Percentiles rank a stretch among this genome's conserved stretches.
phyloP scores from a whole-genome alignment of 2,888 invertebrate genomes.

The Xestia rhomboidea region DNA sequence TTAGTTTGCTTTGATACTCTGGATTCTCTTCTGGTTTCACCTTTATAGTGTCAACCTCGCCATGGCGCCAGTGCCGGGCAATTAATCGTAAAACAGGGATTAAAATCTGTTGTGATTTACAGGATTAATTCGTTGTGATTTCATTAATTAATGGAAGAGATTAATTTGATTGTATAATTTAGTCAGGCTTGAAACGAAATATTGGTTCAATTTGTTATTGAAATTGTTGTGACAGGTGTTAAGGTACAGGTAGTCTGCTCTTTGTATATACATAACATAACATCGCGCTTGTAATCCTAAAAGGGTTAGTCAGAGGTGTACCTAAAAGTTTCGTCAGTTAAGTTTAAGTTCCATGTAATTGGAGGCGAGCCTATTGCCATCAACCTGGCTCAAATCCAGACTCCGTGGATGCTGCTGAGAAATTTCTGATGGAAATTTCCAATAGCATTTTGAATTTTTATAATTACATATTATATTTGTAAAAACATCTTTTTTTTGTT shows the following conservation, averaged over 20 bases:
- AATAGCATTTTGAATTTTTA: too few relatives aligned
- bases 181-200: background rate
- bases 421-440: too few relatives aligned
- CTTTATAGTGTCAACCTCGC: background rate
- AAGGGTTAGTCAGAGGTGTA: too few relatives aligned
- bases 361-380: too few relatives aligned
- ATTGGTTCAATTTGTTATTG: slow-evolving; percentile 22
- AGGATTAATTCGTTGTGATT: slow-evolving; percentile 17
- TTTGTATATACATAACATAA: background rate
- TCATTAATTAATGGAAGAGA: slow-evolving; percentile 11
- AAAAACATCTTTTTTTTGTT: too few relatives aligned
- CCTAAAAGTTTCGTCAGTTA: too few relatives aligned
- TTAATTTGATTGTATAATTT: slow-evolving; percentile 22
- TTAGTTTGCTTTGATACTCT: too few relatives aligned
- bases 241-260: background rate
- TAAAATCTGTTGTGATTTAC: slow-evolving; percentile 28
- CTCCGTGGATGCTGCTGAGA: too few relatives aligned
- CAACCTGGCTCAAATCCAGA: too few relatives aligned
- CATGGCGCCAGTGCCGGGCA: background rate
- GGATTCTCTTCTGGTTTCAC: background rate
- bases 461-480: too few relatives aligned
- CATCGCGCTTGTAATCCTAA: too few relatives aligned
- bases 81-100: slow-evolving; percentile 22
- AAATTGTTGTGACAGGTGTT: slow-evolving; percentile 5
- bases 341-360: too few relatives aligned